These are phyloP conservation scores for Ceyx erithaca DNA, from an alignment of 2,797 vertebrate genomes.

Conservation along the genomic window DNA sequence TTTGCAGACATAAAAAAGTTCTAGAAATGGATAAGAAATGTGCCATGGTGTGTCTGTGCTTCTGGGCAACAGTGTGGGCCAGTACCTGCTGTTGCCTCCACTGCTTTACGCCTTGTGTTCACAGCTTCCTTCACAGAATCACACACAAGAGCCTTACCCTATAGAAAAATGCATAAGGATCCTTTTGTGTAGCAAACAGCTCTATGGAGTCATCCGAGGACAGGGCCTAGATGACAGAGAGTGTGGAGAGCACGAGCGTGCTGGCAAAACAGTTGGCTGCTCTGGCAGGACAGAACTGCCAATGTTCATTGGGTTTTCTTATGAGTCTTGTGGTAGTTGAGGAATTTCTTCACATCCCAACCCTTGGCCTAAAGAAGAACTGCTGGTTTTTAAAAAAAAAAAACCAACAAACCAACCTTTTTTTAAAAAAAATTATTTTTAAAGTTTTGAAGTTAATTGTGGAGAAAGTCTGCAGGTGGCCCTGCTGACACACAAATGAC, in stretches of 20 bases:
- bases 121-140: accelerated
- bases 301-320: neutral
- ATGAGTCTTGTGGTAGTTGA: constrained; percentile 1
- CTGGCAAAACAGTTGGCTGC: neutral
- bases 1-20: neutral
- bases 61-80: accelerated
- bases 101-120: neutral
- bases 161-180: accelerated
- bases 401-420: too few relatives aligned
- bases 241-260: neutral
- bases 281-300: neutral
- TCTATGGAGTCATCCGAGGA: constrained; percentile 3
- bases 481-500: constrained; percentile 15
- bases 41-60: accelerated
- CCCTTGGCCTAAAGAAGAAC: neutral
- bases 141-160: neutral
- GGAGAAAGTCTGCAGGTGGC: constrained; percentile 45
- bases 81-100: neutral
- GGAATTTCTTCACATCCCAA: neutral
- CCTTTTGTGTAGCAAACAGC: neutral
- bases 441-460: neutral
- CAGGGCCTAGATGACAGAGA: neutral
- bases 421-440: too few relatives aligned
- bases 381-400: neutral
- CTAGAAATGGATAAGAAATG: neutral